Evolutionary conservation across 1,140 invertebrate species (phyloP).

Genomic region (Musca domestica): DNA sequence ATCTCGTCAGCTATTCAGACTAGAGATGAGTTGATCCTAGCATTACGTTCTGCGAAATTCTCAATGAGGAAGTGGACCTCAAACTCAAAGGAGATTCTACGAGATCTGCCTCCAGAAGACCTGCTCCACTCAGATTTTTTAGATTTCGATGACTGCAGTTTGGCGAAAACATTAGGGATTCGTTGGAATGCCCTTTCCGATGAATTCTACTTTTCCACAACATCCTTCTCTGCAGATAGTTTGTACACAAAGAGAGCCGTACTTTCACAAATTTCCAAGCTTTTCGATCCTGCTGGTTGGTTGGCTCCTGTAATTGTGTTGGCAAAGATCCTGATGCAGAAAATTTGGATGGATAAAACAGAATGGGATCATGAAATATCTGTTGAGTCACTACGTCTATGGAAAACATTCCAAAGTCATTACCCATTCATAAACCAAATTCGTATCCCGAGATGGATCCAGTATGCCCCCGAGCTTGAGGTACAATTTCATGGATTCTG

Average conservation of each 20-base stretch:
- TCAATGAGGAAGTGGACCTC: neutral
- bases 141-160: no score
- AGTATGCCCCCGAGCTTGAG: neutral
- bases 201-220: slow-evolving; percentile 33
- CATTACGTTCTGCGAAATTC: neutral
- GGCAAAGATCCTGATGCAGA: slow-evolving; percentile 48
- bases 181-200: slow-evolving; percentile 24
- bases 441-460: no score
- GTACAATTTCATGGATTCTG: slow-evolving; percentile 41
- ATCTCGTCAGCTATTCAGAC: neutral
- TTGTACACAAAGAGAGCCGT: no score
- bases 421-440: no score
- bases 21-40: neutral
- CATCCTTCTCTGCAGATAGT: no score
- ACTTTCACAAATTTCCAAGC: no score
- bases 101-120: neutral
- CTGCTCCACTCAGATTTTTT: neutral
- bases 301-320: no score
- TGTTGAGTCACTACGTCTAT: no score
- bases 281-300: no score
- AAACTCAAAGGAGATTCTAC: neutral
- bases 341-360: slow-evolving; percentile 41
- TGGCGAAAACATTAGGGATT: neutral
- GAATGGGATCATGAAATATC: slow-evolving; percentile 44
- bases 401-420: no score